Evolutionary conservation across 2,888 invertebrate genomes (phyloP).

Genomic region (Leptinotarsa rubiginosa): DNA sequence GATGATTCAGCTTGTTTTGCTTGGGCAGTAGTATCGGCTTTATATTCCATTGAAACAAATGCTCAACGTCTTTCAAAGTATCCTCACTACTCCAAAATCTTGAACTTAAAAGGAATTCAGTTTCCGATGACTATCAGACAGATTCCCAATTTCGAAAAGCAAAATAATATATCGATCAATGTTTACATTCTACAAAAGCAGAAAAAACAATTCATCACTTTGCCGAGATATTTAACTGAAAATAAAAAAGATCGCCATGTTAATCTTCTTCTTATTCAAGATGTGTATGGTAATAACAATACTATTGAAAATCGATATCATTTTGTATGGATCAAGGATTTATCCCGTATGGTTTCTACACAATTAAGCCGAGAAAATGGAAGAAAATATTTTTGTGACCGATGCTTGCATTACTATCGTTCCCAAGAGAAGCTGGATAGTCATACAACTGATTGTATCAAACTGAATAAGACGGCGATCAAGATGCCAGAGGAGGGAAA

Average conservation of each 20-base stretch:
- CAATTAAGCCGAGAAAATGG: slow-evolving; percentile 7
- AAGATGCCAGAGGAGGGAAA: slow-evolving; percentile 33
- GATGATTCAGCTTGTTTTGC: slow-evolving; percentile 52
- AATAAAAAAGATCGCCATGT: slow-evolving; percentile 34
- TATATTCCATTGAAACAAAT: slow-evolving; percentile 41
- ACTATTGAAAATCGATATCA: slow-evolving; percentile 8
- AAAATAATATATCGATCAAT: slow-evolving; percentile 49
- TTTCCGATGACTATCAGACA: slow-evolving; percentile 50
- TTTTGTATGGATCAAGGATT: slow-evolving; percentile 26
- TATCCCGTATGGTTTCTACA: slow-evolving; percentile 22
- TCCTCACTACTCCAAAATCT: slow-evolving; percentile 45
- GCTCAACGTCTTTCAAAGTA: slow-evolving; percentile 44
- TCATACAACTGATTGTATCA: slow-evolving; percentile 21
- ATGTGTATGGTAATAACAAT: slow-evolving; percentile 17
- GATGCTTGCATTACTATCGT: slow-evolving; percentile 24
- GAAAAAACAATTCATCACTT: slow-evolving; percentile 16
- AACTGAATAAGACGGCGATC: slow-evolving; percentile 34
- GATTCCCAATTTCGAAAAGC: slow-evolving; percentile 51
- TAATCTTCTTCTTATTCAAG: slow-evolving; percentile 44
- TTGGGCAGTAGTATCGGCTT: slow-evolving; percentile 50
- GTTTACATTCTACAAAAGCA: slow-evolving; percentile 46
- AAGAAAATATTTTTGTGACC: slow-evolving; percentile 30
- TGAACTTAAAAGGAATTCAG: slow-evolving; percentile 48
- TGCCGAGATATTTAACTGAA: slow-evolving; percentile 33
- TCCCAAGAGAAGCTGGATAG: slow-evolving; percentile 15